Percentiles rank a stretch among this genome's conserved stretches.
Conservation (phyloP, 1,140 invertebrate species). For the Drosophila ercepeae region DNA sequence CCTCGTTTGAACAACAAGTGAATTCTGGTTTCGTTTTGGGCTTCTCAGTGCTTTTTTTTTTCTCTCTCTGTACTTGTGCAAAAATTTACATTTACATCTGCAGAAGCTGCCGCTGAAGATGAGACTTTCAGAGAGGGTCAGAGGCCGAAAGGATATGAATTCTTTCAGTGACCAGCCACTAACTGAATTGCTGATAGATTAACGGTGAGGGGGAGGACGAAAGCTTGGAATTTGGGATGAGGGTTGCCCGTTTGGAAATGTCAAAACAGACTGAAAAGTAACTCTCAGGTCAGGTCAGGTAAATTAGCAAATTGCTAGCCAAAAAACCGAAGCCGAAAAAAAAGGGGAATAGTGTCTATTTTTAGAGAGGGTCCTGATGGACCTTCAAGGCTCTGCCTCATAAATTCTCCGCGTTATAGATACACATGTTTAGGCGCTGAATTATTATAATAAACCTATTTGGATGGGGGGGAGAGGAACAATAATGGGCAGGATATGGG, state of each 20-base stretch:
- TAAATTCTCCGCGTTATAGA: constrained; percentile 14
- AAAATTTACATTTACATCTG: constrained; percentile 38
- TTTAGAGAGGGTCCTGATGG: neutral
- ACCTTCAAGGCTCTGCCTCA: neutral
- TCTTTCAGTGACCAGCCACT: constrained; percentile 33
- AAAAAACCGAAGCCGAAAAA: neutral
- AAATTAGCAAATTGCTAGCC: constrained; percentile 4
- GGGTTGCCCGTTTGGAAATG: neutral
- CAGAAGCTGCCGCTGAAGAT: constrained; percentile 30
- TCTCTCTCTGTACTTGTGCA: constrained; percentile 1
- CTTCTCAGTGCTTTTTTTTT: neutral
- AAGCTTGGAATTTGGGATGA: constrained; percentile 5
- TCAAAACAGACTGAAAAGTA: constrained; percentile 11
- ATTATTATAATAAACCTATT: constrained; percentile 81
- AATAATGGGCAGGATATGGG: constrained; percentile 15
- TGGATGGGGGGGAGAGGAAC: constrained; percentile 28
- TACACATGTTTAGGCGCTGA: constrained; percentile 72
- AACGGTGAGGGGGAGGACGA: neutral
- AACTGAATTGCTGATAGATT: constrained; percentile 33
- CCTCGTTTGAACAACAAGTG: constrained; percentile 75
- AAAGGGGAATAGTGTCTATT: neutral
- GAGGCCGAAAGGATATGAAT: constrained; percentile 27
- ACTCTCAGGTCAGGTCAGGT: neutral
- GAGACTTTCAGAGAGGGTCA: constrained; percentile 8
- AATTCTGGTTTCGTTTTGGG: constrained; percentile 40